A percentile compares a stretch with the other conserved stretches of the same genome.
Evolutionary conservation across 2,888 invertebrate genomes (phyloP).

Genomic region (Melikaiella ostensackeni): DNA sequence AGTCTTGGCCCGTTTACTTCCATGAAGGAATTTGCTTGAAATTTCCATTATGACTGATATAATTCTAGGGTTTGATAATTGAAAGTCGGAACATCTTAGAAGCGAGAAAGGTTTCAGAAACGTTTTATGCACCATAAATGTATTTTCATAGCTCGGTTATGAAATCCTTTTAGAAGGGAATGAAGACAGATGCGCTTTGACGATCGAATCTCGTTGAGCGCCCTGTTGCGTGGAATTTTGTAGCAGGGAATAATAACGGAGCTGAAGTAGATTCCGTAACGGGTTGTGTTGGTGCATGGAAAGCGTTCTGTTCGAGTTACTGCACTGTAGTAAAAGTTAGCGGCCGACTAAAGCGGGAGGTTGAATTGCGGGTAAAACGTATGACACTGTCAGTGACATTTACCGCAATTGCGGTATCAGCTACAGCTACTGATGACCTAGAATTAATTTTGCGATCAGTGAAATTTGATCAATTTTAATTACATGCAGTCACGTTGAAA

Average conservation of each 20-base stretch:
- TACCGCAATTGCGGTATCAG: constrained; percentile 5
- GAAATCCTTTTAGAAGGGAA: constrained; percentile 32
- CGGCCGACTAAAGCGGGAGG: not conserved
- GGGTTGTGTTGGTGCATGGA: not conserved
- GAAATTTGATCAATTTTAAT: constrained; percentile 7
- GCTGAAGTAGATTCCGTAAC: constrained; percentile 19
- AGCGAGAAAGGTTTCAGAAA: not conserved
- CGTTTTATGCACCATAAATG: constrained; percentile 13
- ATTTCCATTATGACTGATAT: not conserved
- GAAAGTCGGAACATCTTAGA: not conserved
- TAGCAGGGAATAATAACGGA: constrained; percentile 16
- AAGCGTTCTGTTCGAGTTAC: not conserved
- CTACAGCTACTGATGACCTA: constrained; percentile 15
- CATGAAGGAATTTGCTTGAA: not conserved
- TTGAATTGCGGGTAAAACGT: not conserved
- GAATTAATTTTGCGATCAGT: not conserved
- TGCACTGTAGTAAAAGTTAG: constrained; percentile 16
- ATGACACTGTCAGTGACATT: constrained; percentile 7
- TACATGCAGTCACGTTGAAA: not conserved
- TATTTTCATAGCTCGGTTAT: constrained; percentile 2
- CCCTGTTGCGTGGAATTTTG: constrained; percentile 33
- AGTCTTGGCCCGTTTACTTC: not conserved
- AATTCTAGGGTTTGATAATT: constrained; percentile 14
- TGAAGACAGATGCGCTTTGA: constrained; percentile 33
- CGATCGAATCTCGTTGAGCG: constrained; percentile 30